Base-by-base conservation (phyloP, 1,140 invertebrate genomes). In the Pseudomyrmex concolor region DNA sequence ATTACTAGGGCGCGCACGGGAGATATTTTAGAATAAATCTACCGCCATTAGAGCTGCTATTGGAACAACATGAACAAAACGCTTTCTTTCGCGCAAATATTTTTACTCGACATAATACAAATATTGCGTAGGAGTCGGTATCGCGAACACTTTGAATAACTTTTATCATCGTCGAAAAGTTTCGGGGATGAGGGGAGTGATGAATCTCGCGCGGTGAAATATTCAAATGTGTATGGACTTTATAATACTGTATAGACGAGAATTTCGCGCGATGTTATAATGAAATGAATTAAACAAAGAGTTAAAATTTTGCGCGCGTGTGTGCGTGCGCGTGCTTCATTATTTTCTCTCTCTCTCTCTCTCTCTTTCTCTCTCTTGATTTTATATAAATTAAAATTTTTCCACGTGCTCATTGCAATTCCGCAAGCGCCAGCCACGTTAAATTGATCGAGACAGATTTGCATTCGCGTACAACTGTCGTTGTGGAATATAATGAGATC, bases 401-500 rank as follows among this genome's bases (percentile, higher is more conserved):
- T 8, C 2, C 15, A 76, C 59, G 59, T 43, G 4, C n/a, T 10
- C 43, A 17, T 50, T 2, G 2, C 72, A 34, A 64, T 76, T 64
- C 43, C 2, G n/a, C 55, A 34, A 17, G 25, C 19, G 13, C 7
- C 17, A 13, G 22, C 45, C 64, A 64, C 59, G 19, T 66, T 66
- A 34, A 66, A 76, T 51, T 15, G 59, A 68, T 55, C 74, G 63
- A 13, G n/a, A 43, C 17, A 17, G 64, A 78, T 15, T 68, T 66
- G 51, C 48, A 70, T 70, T 70, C 54, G 34, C 15, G 51, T 34
- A 15, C 64, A 54, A 43, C 19, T 57, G 54, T 17, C 54, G 17
- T 62, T 66, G 74, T 55, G 76, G 13, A 48, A 17, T 15, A 60
- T 80, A 80, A 80, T 80, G 76, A 80, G 76, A 60, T 71, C 66